Conservation (phyloP, 2,888 invertebrate genomes). For the Cryptocephalus moraei region DNA sequence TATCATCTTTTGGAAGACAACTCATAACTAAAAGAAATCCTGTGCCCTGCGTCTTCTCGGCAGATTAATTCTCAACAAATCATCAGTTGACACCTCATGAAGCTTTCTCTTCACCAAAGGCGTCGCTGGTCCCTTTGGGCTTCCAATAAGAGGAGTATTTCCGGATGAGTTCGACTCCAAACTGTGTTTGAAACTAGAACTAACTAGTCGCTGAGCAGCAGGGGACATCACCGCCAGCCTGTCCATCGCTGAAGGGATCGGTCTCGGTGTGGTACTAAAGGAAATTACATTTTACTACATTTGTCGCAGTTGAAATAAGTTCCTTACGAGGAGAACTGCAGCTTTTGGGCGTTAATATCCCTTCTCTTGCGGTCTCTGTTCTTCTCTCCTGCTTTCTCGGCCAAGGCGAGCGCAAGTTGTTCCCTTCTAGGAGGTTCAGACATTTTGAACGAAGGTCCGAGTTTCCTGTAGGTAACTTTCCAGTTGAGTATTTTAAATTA, state of each 20-base stretch:
- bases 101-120: conserved; percentile 39
- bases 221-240: conserved; percentile 88
- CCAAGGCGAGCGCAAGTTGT: conserved; percentile 68
- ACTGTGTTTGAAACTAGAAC: conserved; percentile 46
- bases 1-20: too few species aligned
- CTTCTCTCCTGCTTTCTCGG: conserved; percentile 75
- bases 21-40: conserved; percentile 77
- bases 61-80: conserved; percentile 69
- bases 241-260: conserved; percentile 56
- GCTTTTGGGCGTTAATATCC: conserved; percentile 59
- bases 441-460: conserved; percentile 83
- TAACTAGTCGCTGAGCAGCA: conserved; percentile 82
- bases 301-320: conserved; percentile 1
- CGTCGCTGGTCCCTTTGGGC: conserved; percentile 29
- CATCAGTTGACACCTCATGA: conserved; percentile 59
- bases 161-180: conserved; percentile 29
- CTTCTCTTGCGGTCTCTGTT: conserved; percentile 61
- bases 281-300: background rate
- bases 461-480: background rate
- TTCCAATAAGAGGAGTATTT: conserved; percentile 12
- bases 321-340: conserved; percentile 51
- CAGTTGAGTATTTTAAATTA: background rate
- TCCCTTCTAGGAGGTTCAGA: conserved; percentile 76
- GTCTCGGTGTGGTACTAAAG: conserved; percentile 41
- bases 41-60: conserved; percentile 65